Evolutionary conservation across 1,140 invertebrate genomes (phyloP), one percentile per base, ranked within the genome.

Genomic region (Melanaphis sacchari): DNA sequence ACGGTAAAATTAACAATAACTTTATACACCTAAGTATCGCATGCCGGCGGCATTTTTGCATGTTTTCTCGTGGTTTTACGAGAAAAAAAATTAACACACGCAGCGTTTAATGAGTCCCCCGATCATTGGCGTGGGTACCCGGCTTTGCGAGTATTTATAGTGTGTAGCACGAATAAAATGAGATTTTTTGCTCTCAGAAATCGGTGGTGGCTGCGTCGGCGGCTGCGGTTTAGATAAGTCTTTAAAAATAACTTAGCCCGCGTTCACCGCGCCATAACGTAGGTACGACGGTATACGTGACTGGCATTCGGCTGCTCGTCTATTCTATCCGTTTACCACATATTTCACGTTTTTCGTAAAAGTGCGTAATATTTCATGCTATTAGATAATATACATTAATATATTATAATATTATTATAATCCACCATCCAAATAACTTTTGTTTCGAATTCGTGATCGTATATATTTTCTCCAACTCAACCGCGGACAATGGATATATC

Each of bases 221-320:
- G 36, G 8, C 36, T 21, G 31, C 36, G 36, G 22, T 36, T 52
- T 93, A 1, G 59, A 66, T 66, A 93, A 36, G 26, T 49, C 26
- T 66, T 40, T 93, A 84, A 93, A 93, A 85, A 93, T 93, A 93
- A 93, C 91, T 92, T 49, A 49, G 9, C 66, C n/a, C 40, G 21
- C 26, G n/a, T 82, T 81, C 84, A 36, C 76, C 40, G 52, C 52
- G 15, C 59, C 31, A 76, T 66, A 31, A 85, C 84, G 40, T 43
- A 43, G 4, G 38, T 41, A 41, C 84, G 40, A 7, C 38, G 24
- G 26, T 18, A 85, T 21, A 85, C 4, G 38, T 21, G 46, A 89
- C 43, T n/a, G 26, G n/a, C 43, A n/a, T 49, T 88, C 85, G 15
- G 59, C 59, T 66, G 11, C 9, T 24, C 43, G 85, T 88, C 46